Base-by-base conservation (phyloP, 2,113 vertebrate species). In the Pontoporia blainvillei region DNA sequence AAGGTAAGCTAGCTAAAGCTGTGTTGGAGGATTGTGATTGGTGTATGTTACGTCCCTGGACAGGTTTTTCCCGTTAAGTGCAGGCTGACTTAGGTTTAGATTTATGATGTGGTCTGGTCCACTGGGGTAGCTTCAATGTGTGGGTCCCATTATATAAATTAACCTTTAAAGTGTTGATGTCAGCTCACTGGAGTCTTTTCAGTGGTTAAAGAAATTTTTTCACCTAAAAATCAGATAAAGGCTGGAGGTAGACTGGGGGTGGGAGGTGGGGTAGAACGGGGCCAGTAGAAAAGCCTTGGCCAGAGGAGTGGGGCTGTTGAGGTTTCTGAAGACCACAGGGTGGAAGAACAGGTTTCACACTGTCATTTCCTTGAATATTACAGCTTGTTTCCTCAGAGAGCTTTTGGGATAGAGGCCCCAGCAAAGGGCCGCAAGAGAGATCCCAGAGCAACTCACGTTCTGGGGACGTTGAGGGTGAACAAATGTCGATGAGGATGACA, bases 321-420 rank as follows among this genome's bases (percentile, higher is more conserved):
- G 34, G 31, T 72, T 92, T 72, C 25, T 76, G 78, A 81, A 79
- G 75, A 92, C 39, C 13, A 41, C 46, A 67, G 72, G 84, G 12
- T 49, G 0, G 14, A 52, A 71, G 69, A 52, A 57, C 6, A 8
- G 67, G 34, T 62, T 72, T 79, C 52, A 94, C 67, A 21, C 14
- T 69, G 87, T 85, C 44, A 75, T 23, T 95, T 91, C 86, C 95
- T 96, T 86, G 67, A 93, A 15, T 59, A 31, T 34, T 54, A 49
- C 29, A 72, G 34, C 36, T 81, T 84, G 62, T 13, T 90, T 96
- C 62, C 87, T 87, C 67, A 94, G 79, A 72, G 31, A 41, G 29
- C 29, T 21, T 83, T 83, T 79, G 41, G 34, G 39, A 82, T 49
- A 73, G 75, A 67, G 52, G 31, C 9, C 73, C 36, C 27, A 36